A percentile compares a stretch with the other conserved stretches of the same genome.
Evolutionary conservation across 2,888 invertebrate species (phyloP).

Genomic region (Melanostoma mellinum): DNA sequence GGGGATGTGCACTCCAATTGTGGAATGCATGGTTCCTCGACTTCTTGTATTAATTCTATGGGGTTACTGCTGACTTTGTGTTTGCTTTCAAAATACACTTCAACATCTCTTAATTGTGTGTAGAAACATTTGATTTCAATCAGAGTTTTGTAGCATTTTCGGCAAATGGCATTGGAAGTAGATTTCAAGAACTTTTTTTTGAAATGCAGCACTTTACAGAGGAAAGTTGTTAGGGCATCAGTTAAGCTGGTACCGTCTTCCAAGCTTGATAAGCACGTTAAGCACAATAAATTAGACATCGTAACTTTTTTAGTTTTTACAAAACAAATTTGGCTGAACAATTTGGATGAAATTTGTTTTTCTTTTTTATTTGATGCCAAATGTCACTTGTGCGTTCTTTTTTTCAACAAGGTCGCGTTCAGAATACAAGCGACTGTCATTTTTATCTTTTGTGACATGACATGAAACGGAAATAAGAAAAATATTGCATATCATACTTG

Average conservation of each 20-base stretch:
- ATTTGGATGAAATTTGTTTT: constrained; percentile 21
- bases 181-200: neutral
- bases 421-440: too few species aligned
- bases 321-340: constrained; percentile 25
- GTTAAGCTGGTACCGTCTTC: constrained; percentile 40
- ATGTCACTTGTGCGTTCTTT: too few species aligned
- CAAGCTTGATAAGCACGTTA: constrained; percentile 45
- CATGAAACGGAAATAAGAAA: too few species aligned
- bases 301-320: constrained; percentile 17
- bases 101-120: constrained; percentile 43
- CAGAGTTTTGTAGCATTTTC: constrained; percentile 38
- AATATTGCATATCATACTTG: too few species aligned
- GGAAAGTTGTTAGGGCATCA: constrained; percentile 17
- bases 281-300: constrained; percentile 15
- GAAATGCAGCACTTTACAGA: constrained; percentile 26
- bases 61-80: neutral
- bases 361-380: too few species aligned
- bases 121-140: constrained; percentile 46
- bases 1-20: constrained; percentile 3
- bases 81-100: constrained; percentile 37
- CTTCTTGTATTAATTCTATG: neutral
- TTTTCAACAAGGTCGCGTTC: too few species aligned
- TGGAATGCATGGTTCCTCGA: neutral
- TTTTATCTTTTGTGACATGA: too few species aligned
- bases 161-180: constrained; percentile 15